Evolutionary conservation across 1,140 invertebrate species (phyloP), one percentile per base, ranked within the genome.

Genomic region (Stegodyphus dumicola): DNA sequence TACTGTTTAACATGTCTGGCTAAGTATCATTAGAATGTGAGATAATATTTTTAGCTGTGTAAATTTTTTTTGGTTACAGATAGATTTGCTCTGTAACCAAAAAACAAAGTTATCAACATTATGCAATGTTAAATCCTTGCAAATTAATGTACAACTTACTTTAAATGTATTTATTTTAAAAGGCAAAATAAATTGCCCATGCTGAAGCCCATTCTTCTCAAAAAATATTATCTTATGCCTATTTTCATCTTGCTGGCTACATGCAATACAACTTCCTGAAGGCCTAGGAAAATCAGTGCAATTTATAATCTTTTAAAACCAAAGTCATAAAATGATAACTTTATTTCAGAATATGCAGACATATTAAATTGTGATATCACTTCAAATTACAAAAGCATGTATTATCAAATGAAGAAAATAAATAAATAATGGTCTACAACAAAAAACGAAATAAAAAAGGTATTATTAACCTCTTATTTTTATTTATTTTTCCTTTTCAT

Each of bases 121-220:
- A 33, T 33, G 33, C 33, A 33, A 33, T 33, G 33, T 33, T 33
- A 33, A 33, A 33, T 33, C 33, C 33, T 3, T 33, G 3, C 3
- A 33, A 1, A 33, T 33, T 33, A 33, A 33, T 33, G 3, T 33
- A 33, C 33, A 33, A 33, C 33, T 74, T 86, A 75, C 86, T 67
- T 73, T 81, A 71, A 71, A 76, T 11, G 67, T 87, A 18, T 91
- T 89, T 48, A 91, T 76, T 88, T 92, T 90, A 88, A 94, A 93
- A 1, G 94, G 93, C 76, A 98, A 89, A 7, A 90, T 89, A 89
- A 98, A 95, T 88, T 96, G 95, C 67, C 95, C 94, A 91, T 98
- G 96, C 88, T 94, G 93, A 13, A 98, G 90, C 6, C 97, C 97
- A 93, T 98, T 98, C 89, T 96, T 97, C 89, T 98, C 97, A 91